Evolutionary conservation across 2,888 invertebrate species (phyloP).

Genomic region (Cryptophagus acutangulus): DNA sequence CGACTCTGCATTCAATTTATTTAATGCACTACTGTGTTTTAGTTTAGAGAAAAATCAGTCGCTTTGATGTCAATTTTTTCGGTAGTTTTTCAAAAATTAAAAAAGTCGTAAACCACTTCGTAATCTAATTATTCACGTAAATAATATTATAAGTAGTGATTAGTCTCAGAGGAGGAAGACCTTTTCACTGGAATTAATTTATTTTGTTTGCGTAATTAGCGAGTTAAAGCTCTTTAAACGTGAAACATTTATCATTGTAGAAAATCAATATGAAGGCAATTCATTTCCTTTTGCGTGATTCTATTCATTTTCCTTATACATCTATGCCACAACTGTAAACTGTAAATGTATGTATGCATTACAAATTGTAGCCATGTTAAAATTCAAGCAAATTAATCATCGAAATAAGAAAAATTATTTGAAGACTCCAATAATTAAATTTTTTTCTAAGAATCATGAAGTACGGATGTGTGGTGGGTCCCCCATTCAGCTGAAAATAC

Average conservation of each 20-base stretch:
- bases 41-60: conserved; percentile 5
- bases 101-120: no score
- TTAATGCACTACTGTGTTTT: conserved; percentile 11
- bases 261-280: conserved; percentile 7
- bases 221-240: conserved; percentile 7
- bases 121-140: no score
- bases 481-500: no score
- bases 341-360: neutral
- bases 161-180: no score
- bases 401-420: no score
- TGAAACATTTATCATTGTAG: conserved; percentile 4
- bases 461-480: no score
- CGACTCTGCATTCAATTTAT: conserved; percentile 15
- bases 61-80: neutral
- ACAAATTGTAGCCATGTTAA: conserved; percentile 2
- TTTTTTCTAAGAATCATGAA: no score
- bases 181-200: neutral
- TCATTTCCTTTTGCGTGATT: conserved; percentile 12
- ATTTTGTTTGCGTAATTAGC: conserved; percentile 3
- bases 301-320: conserved; percentile 5
- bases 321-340: conserved; percentile 2
- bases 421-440: no score
- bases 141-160: no score
- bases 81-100: neutral
- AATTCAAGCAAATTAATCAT: no score